These are phyloP conservation scores for Phorcus lineatus DNA, from an alignment of 2,888 invertebrate genomes.

Conservation along the genomic window DNA sequence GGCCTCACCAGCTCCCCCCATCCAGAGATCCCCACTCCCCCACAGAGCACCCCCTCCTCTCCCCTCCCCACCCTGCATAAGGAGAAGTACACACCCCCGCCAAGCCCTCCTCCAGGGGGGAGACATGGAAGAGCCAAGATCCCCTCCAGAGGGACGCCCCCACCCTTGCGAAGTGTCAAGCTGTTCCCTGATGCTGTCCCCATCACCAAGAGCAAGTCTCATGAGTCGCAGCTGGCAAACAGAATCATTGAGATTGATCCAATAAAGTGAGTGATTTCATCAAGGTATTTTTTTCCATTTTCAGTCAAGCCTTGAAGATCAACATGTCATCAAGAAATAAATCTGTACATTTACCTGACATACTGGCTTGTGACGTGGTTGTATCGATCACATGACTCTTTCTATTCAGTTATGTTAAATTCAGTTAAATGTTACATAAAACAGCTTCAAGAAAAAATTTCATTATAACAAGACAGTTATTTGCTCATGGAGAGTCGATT, in stretches of 20 bases:
- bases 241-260: slow-evolving; percentile 78
- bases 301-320: too few relatives aligned
- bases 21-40: slow-evolving; percentile 77
- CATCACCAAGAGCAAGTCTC: slow-evolving; percentile 92
- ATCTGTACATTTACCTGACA: too few relatives aligned
- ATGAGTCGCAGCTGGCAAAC: slow-evolving; percentile 90
- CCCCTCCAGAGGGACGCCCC: slow-evolving; percentile 88
- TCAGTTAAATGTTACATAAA: too few relatives aligned
- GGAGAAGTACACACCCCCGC: slow-evolving; percentile 77
- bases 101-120: slow-evolving; percentile 77
- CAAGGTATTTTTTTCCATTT: too few relatives aligned
- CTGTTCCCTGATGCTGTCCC: slow-evolving; percentile 78
- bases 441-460: too few relatives aligned
- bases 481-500: too few relatives aligned
- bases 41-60: slow-evolving; percentile 72
- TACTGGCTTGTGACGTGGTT: too few relatives aligned
- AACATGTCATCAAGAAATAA: too few relatives aligned
- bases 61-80: slow-evolving; percentile 63
- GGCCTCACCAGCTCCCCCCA: slow-evolving; percentile 70
- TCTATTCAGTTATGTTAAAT: too few relatives aligned
- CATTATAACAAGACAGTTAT: too few relatives aligned
- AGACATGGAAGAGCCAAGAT: slow-evolving; percentile 68
- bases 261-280: slow-evolving; percentile 54
- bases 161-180: slow-evolving; percentile 83
- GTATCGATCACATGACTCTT: too few relatives aligned